Conservation (phyloP, 2,113 vertebrate species). For the Leptocoma aspasia region DNA sequence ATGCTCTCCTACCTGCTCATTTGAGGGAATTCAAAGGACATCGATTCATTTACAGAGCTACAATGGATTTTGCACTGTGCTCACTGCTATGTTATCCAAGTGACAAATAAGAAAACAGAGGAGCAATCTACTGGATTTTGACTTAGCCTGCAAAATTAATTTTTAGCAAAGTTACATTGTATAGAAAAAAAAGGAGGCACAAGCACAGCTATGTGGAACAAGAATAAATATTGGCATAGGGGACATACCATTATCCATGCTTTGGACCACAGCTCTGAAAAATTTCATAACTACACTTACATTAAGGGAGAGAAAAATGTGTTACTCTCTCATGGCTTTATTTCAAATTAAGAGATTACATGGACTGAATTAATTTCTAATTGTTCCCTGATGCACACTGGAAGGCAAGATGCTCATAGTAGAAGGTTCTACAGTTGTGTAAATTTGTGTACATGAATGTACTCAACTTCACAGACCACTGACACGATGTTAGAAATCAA, state of each 20-base stretch:
- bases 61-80: not conserved
- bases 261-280: not conserved
- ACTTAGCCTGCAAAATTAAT: not conserved
- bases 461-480: not conserved
- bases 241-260: not conserved
- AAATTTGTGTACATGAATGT: not conserved
- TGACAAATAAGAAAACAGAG: not conserved
- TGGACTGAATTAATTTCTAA: not conserved
- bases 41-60: fast-evolving
- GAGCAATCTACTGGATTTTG: not conserved
- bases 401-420: not conserved
- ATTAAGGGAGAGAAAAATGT: not conserved
- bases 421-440: not conserved
- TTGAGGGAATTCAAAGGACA: not conserved
- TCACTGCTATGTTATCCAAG: not conserved
- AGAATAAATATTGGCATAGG: not conserved
- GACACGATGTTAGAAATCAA: not conserved
- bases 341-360: not conserved
- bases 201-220: not conserved
- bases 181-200: not conserved
- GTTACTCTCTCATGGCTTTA: not conserved
- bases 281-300: not conserved
- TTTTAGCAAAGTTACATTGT: not conserved
- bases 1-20: not conserved
- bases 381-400: not conserved